A percentile compares a stretch with the other conserved stretches of the same genome.
phyloP scores from a whole-genome alignment of 2,888 invertebrate species.

The Phlogophora meticulosa region DNA sequence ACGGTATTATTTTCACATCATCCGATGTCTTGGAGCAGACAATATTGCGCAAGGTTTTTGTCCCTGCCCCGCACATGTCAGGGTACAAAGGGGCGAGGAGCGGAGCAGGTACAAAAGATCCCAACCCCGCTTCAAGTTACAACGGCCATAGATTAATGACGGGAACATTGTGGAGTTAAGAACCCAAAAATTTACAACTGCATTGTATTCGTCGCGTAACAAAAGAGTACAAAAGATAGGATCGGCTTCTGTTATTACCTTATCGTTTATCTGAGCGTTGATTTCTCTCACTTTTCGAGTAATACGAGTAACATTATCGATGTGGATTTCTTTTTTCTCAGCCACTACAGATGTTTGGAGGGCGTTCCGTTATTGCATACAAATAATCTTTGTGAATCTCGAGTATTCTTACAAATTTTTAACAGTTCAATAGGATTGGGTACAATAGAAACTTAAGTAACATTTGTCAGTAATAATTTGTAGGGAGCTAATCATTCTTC shows the following conservation, averaged over 20 bases:
- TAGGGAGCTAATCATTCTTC: slow-evolving; percentile 67
- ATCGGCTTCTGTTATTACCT: slow-evolving; percentile 90
- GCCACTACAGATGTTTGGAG: slow-evolving; percentile 84
- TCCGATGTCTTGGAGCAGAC: slow-evolving; percentile 80
- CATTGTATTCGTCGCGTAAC: slow-evolving; percentile 84
- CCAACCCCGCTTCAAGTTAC: slow-evolving; percentile 88
- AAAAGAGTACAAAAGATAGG: slow-evolving; percentile 88
- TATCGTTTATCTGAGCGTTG: slow-evolving; percentile 86
- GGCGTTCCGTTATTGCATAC: slow-evolving; percentile 86
- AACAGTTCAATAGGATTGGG: slow-evolving; percentile 52
- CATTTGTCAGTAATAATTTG: slow-evolving; percentile 66
- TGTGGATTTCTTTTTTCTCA: slow-evolving; percentile 75
- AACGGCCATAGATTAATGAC: slow-evolving; percentile 89
- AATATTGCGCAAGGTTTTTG: slow-evolving; percentile 90
- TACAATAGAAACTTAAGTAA: slow-evolving; percentile 54
- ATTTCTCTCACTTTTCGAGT: slow-evolving; percentile 88
- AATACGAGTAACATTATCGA: slow-evolving; percentile 86
- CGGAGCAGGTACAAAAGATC: slow-evolving; percentile 88
- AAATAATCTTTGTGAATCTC: slow-evolving; percentile 75
- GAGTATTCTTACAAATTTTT: slow-evolving; percentile 69
- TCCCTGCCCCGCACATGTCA: slow-evolving; percentile 87
- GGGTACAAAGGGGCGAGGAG: slow-evolving; percentile 84
- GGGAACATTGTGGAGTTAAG: slow-evolving; percentile 90
- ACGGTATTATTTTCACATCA: slow-evolving; percentile 85
- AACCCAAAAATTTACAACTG: slow-evolving; percentile 91